phyloP scores from a whole-genome alignment of 2,888 invertebrate genomes.

The Nemurella pictetii region DNA sequence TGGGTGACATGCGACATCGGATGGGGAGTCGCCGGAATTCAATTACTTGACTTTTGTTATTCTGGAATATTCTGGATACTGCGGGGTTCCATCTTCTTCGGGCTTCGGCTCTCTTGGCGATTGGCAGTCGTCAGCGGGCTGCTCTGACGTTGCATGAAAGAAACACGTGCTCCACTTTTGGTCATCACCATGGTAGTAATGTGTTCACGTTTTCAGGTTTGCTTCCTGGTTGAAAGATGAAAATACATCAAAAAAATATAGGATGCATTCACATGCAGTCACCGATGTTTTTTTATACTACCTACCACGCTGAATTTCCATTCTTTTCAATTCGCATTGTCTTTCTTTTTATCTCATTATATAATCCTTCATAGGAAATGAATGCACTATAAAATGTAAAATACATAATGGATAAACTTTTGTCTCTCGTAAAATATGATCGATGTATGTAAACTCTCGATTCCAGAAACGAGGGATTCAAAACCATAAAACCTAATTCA shows the following conservation, averaged over 20 bases:
- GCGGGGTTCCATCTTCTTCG: neutral
- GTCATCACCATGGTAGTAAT: no score
- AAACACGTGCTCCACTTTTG: neutral
- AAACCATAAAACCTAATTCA: neutral
- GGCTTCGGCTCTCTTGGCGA: neutral
- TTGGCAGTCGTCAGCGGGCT: neutral
- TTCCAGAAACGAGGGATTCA: neutral
- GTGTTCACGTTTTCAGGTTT: no score
- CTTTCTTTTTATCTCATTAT: neutral
- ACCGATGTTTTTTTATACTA: neutral
- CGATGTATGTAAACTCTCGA: neutral
- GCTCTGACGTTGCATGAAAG: no score
- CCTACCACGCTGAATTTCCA: neutral
- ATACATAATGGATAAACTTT: neutral
- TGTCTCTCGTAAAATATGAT: neutral
- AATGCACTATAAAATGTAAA: neutral
- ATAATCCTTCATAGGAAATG: neutral
- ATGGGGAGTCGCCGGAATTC: neutral
- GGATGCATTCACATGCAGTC: no score
- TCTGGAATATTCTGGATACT: neutral
- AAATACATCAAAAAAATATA: no score
- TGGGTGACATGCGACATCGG: neutral
- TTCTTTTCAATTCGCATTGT: neutral
- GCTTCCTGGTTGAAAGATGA: no score
- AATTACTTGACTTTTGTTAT: neutral